Evolutionary conservation across 1,140 invertebrate species (phyloP), one percentile per base, ranked within the genome.

Genomic region (Anthonomus grandis): DNA sequence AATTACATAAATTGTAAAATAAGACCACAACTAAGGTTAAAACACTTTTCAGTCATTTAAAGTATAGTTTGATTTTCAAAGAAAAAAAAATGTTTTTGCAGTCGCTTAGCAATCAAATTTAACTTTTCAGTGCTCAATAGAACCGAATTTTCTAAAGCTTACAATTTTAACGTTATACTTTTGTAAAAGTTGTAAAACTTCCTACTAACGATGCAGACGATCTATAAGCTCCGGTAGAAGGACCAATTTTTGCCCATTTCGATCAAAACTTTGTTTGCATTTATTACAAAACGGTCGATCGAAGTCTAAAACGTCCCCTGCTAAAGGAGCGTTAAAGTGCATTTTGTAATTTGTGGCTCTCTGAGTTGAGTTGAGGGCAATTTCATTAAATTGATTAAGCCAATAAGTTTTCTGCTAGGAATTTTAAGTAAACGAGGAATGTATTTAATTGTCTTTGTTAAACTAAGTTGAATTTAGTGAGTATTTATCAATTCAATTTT

Each of bases 151-250:
- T 21, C 19, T 12, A 10, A 27, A 50, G 34, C 48, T 50, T 50
- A 38, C 48, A 27, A 50, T 50, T 50, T 50, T 50, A 22, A 50
- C 48, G 48, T 50, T 50, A 50, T 38, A 38, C 48, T 38, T 50
- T 36, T 50, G 48, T 50, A 37, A 24, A 50, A 50, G 48, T 50
- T 50, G 31, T 38, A 50, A 50, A 50, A 50, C 48, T 50, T 50
- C 48, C 23, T 21, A 38, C 48, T 38, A 50, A 50, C 48, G 48
- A 50, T 50, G 48, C 18, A 50, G 21, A 19, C 34, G 48, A 50
- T 50, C 48, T 50, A 50, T 50, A 50, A 50, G 23, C 31, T 38
- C 17, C 34, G 12, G 46, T 17, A 17, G 48, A 38, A 50, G 48
- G 31, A 37, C 48, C 48, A 38, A 50, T 50, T 50, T 50, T 50